These are phyloP conservation scores for Bombus polaris DNA, from an alignment of 1,140 invertebrate genomes.

Conservation along the genomic window DNA sequence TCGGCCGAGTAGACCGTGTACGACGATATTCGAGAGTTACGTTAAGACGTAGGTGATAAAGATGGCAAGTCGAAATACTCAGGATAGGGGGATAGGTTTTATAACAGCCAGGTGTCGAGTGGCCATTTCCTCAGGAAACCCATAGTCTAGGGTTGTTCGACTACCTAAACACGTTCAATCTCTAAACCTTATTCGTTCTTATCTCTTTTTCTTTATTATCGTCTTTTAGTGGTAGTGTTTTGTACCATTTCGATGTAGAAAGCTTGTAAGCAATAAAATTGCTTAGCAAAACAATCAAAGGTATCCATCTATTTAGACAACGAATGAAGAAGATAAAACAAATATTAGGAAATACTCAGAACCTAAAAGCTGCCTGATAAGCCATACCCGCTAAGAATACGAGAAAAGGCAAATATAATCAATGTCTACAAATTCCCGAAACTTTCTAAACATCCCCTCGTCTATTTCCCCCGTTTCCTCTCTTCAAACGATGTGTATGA, in stretches of 20 bases:
- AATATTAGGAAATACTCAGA: background rate
- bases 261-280: background rate
- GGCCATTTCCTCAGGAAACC: background rate
- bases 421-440: background rate
- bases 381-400: background rate
- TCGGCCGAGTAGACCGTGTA: slow-evolving; percentile 11
- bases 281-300: background rate
- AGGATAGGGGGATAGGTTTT: background rate
- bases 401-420: background rate
- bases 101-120: background rate
- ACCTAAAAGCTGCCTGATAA: background rate
- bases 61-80: background rate
- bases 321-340: background rate
- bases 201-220: background rate
- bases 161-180: background rate
- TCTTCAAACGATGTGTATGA: background rate
- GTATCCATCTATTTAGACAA: background rate
- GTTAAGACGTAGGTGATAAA: background rate
- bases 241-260: background rate
- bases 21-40: slow-evolving; percentile 12
- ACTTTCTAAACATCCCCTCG: background rate
- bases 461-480: no score
- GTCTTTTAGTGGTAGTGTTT: background rate
- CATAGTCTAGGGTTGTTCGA: background rate
- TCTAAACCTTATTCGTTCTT: background rate